Percentiles rank a stretch among this genome's conserved stretches.
phyloP scores from a whole-genome alignment of 2,888 invertebrate species.

The Drosophila multiciliata region DNA sequence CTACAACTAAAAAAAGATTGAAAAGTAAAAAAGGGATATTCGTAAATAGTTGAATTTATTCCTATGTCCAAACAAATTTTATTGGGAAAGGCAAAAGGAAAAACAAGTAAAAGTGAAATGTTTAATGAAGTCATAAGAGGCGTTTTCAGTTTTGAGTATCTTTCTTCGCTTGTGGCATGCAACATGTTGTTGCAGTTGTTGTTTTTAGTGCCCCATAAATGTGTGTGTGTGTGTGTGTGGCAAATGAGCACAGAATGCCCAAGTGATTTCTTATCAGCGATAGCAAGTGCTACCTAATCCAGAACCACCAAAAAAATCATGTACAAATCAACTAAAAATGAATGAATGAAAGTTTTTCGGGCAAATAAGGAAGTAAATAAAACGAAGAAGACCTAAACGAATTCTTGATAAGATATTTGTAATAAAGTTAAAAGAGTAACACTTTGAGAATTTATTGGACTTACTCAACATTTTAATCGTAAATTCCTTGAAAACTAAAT shows the following conservation, averaged over 20 bases:
- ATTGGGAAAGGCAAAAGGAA: constrained; percentile 5
- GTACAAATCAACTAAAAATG: constrained; percentile 7
- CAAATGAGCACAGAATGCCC: constrained; percentile 29
- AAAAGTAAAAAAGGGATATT: constrained; percentile 59
- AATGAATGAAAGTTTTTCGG: constrained; percentile 30
- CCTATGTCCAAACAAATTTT: constrained; percentile 16
- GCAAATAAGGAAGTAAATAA: constrained; percentile 2
- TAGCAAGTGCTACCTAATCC: constrained; percentile 3
- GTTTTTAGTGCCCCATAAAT: constrained; percentile 55
- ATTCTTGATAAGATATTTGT: not conserved
- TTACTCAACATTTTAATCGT: not conserved
- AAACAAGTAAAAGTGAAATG: constrained; percentile 68
- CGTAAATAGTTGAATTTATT: constrained; percentile 31
- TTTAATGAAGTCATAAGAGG: constrained; percentile 75
- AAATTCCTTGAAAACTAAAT: not conserved
- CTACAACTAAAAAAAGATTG: constrained; percentile 14
- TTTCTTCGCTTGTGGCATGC: constrained; percentile 41
- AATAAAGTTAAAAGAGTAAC: not conserved
- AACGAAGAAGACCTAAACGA: not conserved
- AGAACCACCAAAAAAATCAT: not conserved
- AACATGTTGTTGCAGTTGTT: constrained; percentile 31
- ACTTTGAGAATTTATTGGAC: not conserved
- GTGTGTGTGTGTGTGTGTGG: constrained; percentile 36
- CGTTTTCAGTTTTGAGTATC: constrained; percentile 25
- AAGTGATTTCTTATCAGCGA: constrained; percentile 44